Evolutionary conservation across 2,113 vertebrate species (phyloP), one percentile per base, ranked within the genome.

Genomic region (Aptenodytes patagonicus): DNA sequence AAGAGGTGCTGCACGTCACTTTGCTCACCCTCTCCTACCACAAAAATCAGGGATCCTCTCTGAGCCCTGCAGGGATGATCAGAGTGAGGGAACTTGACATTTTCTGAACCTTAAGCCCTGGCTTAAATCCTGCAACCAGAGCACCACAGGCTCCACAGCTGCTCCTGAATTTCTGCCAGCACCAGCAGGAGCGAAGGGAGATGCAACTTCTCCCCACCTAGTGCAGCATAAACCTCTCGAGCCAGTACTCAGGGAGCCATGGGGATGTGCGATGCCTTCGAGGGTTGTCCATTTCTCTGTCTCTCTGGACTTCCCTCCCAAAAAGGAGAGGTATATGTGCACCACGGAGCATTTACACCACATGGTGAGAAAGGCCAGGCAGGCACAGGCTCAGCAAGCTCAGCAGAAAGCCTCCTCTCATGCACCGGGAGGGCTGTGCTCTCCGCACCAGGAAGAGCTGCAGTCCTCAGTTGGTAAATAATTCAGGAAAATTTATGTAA

Each of bases 241-340:
- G 46, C n/a, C 34, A 34, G 38, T 22, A 3, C 26, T 19, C 25
- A 26, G 57, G 20, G 66, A 70, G 25, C 40, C 20, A 6, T 3
- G 6, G 42, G 36, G 18, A 66, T 0, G 1, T 8, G 34, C 13
- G 36, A 3, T 29, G 60, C 11, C 54, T 62, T 62, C 0, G 0
- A 66, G 34, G 25, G 16, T 40, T 29, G 32, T 16, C 46, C 31
- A 11, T 54, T 65, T 57, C n/a, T 85, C 46, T 40, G 12, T 40
- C 44, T 70, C 29, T 28, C 28, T 40, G 46, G 40, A 25, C 4
- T 51, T 46, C 13, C 14, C 3, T 42, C 13, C 24, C 44, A 7
- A 57, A 64, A 83, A 49, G 20, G 40, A 60, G 44, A 60, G 21
- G 11, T 17, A 1, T 17, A 9, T 7, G 22, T 16, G 31, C 36